Evolutionary conservation across 2,888 invertebrate species (phyloP).

Genomic region (Dendrolimus pini): DNA sequence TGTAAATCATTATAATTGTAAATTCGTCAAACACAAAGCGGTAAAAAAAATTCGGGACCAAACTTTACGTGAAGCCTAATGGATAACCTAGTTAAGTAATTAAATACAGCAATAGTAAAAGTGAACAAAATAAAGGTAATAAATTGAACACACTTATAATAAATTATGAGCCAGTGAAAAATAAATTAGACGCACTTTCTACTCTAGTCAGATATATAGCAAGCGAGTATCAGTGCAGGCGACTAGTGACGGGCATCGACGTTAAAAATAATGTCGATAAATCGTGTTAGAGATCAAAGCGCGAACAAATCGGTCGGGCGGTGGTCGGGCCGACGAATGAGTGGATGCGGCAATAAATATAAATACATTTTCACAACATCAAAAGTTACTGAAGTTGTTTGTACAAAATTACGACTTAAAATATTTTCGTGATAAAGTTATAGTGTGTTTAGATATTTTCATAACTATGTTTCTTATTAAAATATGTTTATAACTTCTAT

Average conservation of each 20-base stretch:
- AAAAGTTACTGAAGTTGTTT: background rate
- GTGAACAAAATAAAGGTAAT: too few species aligned
- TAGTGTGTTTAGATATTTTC: slow-evolving; percentile 1
- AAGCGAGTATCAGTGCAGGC: slow-evolving; percentile 41
- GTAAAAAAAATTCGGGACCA: too few species aligned
- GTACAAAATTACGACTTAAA: background rate
- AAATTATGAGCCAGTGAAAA: background rate
- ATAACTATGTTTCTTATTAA: background rate
- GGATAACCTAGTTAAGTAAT: too few species aligned
- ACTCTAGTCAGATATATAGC: background rate
- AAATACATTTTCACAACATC: background rate
- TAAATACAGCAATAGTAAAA: too few species aligned
- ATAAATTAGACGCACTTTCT: background rate
- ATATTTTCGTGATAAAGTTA: background rate
- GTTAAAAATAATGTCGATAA: slow-evolving; percentile 77
- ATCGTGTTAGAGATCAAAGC: slow-evolving; percentile 71
- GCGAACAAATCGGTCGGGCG: slow-evolving; percentile 68
- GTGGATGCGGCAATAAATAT: slow-evolving; percentile 29
- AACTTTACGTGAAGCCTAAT: too few species aligned
- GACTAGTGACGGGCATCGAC: slow-evolving; percentile 63
- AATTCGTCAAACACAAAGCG: too few species aligned
- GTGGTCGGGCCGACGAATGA: slow-evolving; percentile 18
- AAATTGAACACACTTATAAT: too few species aligned
- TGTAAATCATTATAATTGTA: too few species aligned
- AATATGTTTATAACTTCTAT: slow-evolving; percentile 1